These are phyloP conservation scores for Peromyscus leucopus DNA, from an alignment of 2,113 vertebrate species.

Conservation along the genomic window DNA sequence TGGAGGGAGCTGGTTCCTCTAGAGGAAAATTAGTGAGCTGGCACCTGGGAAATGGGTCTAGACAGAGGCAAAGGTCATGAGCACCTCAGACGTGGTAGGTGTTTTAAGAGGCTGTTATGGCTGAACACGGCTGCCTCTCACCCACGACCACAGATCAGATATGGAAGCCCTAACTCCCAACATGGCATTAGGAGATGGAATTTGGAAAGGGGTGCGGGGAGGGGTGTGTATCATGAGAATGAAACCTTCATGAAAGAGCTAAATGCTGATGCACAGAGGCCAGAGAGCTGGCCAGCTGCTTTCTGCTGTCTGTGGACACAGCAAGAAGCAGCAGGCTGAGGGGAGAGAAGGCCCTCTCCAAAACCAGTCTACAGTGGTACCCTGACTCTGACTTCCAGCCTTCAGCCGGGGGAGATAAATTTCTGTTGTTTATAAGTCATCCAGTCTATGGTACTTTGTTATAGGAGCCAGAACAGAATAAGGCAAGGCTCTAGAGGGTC, in stretches of 20 bases:
- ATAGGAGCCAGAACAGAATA: background rate
- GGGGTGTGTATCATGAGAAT: no score
- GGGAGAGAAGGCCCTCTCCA: background rate
- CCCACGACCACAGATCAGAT: background rate
- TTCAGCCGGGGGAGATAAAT: background rate
- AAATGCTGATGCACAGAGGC: no score
- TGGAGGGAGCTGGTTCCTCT: rapidly evolving
- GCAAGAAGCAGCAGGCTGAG: background rate
- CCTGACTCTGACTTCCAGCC: background rate
- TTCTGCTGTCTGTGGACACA: background rate
- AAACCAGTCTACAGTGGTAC: background rate
- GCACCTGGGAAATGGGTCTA: background rate
- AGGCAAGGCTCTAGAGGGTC: constrained; percentile 29
- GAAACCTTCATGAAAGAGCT: background rate
- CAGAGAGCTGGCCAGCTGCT: background rate
- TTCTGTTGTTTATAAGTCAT: constrained; percentile 33
- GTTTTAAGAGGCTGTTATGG: background rate
- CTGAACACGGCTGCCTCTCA: background rate
- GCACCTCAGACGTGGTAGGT: background rate
- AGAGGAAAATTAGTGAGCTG: background rate
- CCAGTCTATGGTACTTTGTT: background rate
- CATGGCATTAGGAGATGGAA: background rate
- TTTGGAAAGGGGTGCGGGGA: background rate
- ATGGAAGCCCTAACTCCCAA: background rate
- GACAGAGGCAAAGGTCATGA: background rate